Conservation (phyloP, 2,113 vertebrate species). For the Chamaetylas fuelleborni region DNA sequence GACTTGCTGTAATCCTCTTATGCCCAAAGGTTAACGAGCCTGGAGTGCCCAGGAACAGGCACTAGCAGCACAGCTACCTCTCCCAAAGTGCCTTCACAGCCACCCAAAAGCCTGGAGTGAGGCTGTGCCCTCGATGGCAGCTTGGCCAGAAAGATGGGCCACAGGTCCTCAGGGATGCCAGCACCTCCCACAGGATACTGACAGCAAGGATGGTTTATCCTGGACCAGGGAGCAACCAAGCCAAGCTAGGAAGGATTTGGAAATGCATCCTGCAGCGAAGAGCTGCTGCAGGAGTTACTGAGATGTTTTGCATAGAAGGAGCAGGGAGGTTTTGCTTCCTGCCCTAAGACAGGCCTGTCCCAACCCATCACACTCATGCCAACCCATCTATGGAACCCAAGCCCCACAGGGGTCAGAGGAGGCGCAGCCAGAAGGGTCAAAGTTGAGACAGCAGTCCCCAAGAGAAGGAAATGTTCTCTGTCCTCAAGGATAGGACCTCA, state of each 20-base stretch:
- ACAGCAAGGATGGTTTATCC: background rate
- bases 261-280: rapidly evolving
- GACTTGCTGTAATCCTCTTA: slow-evolving; percentile 63
- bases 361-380: background rate
- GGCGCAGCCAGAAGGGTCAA: rapidly evolving
- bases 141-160: rapidly evolving
- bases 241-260: background rate
- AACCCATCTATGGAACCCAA: rapidly evolving
- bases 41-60: background rate
- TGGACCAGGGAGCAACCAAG: rapidly evolving
- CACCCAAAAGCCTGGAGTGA: background rate
- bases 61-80: background rate
- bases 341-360: rapidly evolving
- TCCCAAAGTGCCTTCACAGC: background rate
- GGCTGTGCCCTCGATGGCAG: rapidly evolving
- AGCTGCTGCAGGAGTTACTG: background rate
- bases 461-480: background rate
- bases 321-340: background rate
- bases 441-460: rapidly evolving
- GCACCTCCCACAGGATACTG: background rate
- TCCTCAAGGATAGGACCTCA: background rate
- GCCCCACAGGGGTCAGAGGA: rapidly evolving
- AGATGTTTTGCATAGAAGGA: background rate
- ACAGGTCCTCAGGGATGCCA: background rate
- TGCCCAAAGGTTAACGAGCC: slow-evolving; percentile 39